Base-by-base conservation (phyloP, 2,888 invertebrate species). In the Ophioninae sp. region DNA sequence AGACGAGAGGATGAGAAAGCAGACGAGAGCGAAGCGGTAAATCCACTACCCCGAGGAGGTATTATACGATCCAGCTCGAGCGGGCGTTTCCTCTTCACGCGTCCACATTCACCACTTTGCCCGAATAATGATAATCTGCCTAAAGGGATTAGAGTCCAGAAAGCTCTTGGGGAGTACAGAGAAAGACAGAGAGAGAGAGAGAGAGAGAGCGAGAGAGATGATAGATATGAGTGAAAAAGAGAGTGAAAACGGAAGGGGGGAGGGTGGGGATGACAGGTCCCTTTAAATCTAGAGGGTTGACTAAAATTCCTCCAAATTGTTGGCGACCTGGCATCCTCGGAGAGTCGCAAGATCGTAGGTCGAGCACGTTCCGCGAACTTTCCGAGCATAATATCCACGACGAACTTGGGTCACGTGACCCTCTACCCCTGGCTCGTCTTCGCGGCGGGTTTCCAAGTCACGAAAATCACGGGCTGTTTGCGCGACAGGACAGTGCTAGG, bases 41-140 rank as follows among this genome's bases (percentile, higher is more conserved):
- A 85, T 84, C 77, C 79, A 69, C 78, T 61, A 62, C 69, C 78
- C 68, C 39, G 78, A 50, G 50, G 50, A 50, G 50, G 72, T 44
- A 84, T 84, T 70, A 73, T 70, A 73, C 69, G 61, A 74, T 74
- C 79, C 62, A 77, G 75, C 57, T 69, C 70, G 61, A 20, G 37
- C 41, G 23, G 44, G 72, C 39, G 70, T 65, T 70, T 70, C 75
- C 81, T 76, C 75, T 69, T 80, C 79, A 68, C 75, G 76, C 75
- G 62, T 62, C 56, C 50, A 56, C 67, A 72, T 79, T 75, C 72
- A 84, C 82, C 85, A 85, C 87, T 87, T 86, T 86, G 85, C 83
- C 85, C 88, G 81, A 67, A 85, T 88, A 88, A 89, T 89, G 88
- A 88, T 88, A 87, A 88, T 88, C 87, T 83, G 85, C 73, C 68